Conservation (phyloP, 2,888 invertebrate species). For the Sphecodes monilicornis region DNA sequence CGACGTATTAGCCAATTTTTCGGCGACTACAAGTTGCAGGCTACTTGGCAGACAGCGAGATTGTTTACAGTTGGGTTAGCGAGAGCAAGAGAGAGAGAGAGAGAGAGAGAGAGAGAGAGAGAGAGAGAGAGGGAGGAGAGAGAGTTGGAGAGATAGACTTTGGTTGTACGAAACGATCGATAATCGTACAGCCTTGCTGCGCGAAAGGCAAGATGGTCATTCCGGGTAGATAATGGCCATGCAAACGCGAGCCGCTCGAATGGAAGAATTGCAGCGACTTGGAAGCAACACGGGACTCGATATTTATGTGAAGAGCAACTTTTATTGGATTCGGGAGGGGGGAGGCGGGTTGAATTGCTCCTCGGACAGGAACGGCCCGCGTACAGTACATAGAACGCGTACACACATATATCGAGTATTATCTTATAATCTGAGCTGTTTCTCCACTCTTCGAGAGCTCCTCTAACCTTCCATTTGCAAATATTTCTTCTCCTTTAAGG, state of each 20-base stretch:
- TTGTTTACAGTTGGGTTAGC: conserved; percentile 13
- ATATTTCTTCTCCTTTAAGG: not conserved
- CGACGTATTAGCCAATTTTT: not conserved
- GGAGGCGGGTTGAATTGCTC: not conserved
- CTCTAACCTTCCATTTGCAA: not conserved
- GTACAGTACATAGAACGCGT: conserved; percentile 1
- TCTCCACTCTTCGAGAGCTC: too few species aligned
- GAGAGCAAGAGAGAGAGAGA: not conserved
- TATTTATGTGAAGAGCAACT: not conserved
- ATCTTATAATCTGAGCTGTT: not conserved
- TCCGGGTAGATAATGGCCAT: not conserved
- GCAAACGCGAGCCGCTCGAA: conserved; percentile 4
- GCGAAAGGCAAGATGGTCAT: conserved; percentile 9
- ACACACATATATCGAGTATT: not conserved
- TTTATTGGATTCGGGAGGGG: not conserved
- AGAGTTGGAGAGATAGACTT: not conserved
- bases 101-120: too few species aligned
- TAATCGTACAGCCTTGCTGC: conserved; percentile 4
- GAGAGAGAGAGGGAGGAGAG: not conserved
- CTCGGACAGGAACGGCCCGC: too few species aligned
- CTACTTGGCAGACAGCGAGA: not conserved
- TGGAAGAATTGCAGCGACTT: conserved; percentile 8
- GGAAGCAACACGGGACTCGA: not conserved
- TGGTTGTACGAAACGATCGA: not conserved
- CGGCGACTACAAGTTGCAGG: not conserved